Conservation (phyloP, 2,113 vertebrate species). For the Oxyura jamaicensis region DNA sequence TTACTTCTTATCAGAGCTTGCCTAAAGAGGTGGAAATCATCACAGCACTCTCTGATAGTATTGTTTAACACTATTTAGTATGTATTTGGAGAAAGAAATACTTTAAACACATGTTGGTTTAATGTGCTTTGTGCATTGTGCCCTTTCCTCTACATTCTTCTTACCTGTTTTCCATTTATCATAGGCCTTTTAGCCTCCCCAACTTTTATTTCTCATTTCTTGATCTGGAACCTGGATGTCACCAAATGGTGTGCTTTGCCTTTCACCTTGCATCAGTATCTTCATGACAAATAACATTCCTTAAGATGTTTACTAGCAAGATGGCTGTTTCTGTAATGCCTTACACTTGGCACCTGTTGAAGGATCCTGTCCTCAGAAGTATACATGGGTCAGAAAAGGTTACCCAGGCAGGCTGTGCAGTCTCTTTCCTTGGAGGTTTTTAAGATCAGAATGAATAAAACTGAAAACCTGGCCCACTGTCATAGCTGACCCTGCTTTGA, state of each 20-base stretch:
- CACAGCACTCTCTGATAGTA: rapidly evolving
- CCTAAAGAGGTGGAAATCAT: neutral
- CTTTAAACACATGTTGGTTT: neutral
- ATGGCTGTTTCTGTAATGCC: neutral
- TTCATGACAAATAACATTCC: neutral
- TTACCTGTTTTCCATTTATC: neutral
- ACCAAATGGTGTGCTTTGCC: neutral
- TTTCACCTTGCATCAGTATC: neutral
- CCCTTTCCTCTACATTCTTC: neutral
- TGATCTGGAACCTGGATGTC: neutral
- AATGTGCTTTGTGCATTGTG: neutral
- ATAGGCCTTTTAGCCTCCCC: neutral
- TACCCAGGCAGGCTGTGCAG: neutral
- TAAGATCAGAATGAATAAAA: neutral
- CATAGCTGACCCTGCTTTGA: neutral
- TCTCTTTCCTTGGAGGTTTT: neutral
- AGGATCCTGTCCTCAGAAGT: neutral
- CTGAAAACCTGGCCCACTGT: neutral
- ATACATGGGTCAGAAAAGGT: neutral
- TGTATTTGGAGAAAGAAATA: neutral
- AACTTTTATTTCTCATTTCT: neutral
- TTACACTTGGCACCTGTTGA: neutral
- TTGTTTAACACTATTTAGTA: neutral
- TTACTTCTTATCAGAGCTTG: neutral
- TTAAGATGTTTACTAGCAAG: neutral